Percentiles rank a stretch among this genome's conserved stretches.
Evolutionary conservation across 2,113 vertebrate genomes (phyloP).

Genomic region (Solea solea): DNA sequence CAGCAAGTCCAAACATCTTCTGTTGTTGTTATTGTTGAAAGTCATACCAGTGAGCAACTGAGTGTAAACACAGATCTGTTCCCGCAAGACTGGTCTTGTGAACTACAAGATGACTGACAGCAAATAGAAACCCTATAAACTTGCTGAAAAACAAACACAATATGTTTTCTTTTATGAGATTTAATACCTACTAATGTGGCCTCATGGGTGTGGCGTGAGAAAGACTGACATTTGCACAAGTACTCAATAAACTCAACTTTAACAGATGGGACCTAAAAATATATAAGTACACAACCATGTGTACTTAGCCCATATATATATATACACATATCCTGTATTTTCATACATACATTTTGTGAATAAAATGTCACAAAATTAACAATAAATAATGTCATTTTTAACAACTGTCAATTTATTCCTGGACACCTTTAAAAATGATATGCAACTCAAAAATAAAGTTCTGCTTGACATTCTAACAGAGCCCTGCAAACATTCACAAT

Average conservation of each 20-base stretch:
- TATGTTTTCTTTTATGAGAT: constrained; percentile 28
- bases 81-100: constrained; percentile 82
- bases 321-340: too few relatives aligned
- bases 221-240: constrained; percentile 18
- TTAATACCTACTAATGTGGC: constrained; percentile 17
- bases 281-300: neutral
- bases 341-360: too few relatives aligned
- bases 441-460: constrained; percentile 18
- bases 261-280: too few relatives aligned
- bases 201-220: constrained; percentile 12
- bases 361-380: neutral
- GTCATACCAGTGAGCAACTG: constrained; percentile 77
- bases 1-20: constrained; percentile 84
- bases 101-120: constrained; percentile 75
- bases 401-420: neutral
- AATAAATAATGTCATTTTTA: constrained; percentile 45
- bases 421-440: constrained; percentile 12
- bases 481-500: constrained; percentile 43
- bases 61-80: constrained; percentile 82
- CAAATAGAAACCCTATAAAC: constrained; percentile 56
- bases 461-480: constrained; percentile 32
- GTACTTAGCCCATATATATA: too few relatives aligned
- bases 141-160: constrained; percentile 62
- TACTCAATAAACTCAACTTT: neutral
- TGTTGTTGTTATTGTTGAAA: constrained; percentile 87